Evolutionary conservation across 2,888 invertebrate genomes (phyloP), one percentile per base, ranked within the genome.

Genomic region (Cryptus armator): DNA sequence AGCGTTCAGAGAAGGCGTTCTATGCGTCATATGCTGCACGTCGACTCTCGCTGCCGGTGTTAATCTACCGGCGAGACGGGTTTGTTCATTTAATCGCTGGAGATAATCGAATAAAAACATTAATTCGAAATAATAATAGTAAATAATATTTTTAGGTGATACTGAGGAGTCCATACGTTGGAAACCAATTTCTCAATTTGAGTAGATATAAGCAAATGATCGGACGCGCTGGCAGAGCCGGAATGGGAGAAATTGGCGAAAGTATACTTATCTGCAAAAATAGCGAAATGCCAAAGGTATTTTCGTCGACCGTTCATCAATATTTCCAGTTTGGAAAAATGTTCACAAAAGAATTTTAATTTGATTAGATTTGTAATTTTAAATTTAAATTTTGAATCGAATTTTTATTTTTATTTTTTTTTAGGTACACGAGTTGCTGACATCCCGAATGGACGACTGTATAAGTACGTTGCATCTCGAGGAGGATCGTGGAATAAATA

Each of bases 11-110:
- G 95, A 95, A n/a, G 98, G 98, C 0, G 96, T 96, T n/a, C 94
- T 99, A 48, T 97, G 96, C 84, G 97, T 98, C 44, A 95, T 99
- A 86, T 98, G 98, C 92, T 99, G 99, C 92, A 99, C 99, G 0
- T 99, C 99, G 0, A 99, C 99, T 0, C 94, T 99, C 87, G 99
- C 99, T n/a, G 99, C 99, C 29, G 99, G 99, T 3, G 98, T 99
- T 43, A 99, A 99, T 95, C 95, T 99, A 88, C 99, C 99, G 14
- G 99, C 99, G 0, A 96, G 96, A 94, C 95, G 99, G 91, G 98
- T 95, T 91, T 89, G 90, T 87, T 48, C 48, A 80, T 75, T 46
- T 14, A 9, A 72, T 74, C 7, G 29, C 7, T n/a, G 9, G 9
- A 46, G 29, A 16, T 53, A 32, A 6, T 19, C 16, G 48, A 64